Conservation (phyloP, 92 coral and sea anemone species). For the Plumapathes pennacea region DNA sequence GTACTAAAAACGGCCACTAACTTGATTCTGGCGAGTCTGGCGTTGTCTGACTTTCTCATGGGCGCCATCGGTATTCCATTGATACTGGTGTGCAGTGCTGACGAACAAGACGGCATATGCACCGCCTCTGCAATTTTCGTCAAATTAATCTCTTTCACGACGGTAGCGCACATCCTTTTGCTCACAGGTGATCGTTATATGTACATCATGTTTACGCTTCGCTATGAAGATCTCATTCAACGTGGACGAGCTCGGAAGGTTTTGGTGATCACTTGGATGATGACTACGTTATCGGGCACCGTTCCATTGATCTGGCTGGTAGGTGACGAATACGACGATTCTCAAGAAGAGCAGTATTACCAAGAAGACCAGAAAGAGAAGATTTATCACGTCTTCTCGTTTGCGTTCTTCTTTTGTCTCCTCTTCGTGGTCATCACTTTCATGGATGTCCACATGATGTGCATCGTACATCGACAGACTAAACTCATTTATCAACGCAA, state of each 20-base stretch:
- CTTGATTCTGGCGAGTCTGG: constrained; percentile 27
- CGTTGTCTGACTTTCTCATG: constrained; percentile 31
- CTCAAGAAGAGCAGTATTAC: constrained; percentile 1
- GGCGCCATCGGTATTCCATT: constrained; percentile 25
- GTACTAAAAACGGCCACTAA: constrained; percentile 17
- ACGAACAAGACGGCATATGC: not conserved
- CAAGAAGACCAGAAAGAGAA: constrained; percentile 1
- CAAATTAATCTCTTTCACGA: constrained; percentile 12
- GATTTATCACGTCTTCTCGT: not conserved
- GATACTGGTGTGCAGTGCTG: constrained; percentile 7
- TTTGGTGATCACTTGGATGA: constrained; percentile 11
- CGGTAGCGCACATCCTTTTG: constrained; percentile 27
- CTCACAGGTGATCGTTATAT: constrained; percentile 39
- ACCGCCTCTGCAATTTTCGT: constrained; percentile 2
- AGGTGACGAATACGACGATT: not conserved
- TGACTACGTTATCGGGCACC: not conserved
- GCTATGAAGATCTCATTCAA: constrained; percentile 10
- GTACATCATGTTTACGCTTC: constrained; percentile 27
- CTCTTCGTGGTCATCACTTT: constrained; percentile 16
- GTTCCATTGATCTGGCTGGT: constrained; percentile 21
- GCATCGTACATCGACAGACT: constrained; percentile 13
- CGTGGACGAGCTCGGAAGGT: constrained; percentile 3
- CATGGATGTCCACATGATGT: constrained; percentile 22
- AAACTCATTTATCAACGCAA: constrained; percentile 22
- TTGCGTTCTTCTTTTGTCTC: constrained; percentile 8